These are phyloP conservation scores for Tachina grossa DNA, from an alignment of 2,888 invertebrate species.

Conservation along the genomic window DNA sequence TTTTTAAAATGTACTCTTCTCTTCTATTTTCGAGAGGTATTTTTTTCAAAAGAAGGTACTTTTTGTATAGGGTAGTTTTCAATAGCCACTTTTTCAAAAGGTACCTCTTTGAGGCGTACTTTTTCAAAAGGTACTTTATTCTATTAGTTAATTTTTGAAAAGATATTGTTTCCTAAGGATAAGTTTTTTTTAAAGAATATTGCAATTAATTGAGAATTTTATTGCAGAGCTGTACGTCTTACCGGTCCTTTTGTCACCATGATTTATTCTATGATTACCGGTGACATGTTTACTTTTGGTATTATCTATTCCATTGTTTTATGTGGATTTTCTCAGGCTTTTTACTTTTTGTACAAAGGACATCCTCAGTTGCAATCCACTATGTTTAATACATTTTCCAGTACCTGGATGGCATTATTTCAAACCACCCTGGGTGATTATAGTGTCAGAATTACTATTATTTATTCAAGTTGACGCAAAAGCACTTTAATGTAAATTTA, in stretches of 20 bases:
- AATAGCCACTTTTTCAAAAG: no score
- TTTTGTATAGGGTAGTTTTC: no score
- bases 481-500: neutral
- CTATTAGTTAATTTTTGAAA: neutral
- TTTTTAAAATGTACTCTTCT: no score
- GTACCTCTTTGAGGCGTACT: no score
- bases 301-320: conserved; percentile 98
- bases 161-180: neutral
- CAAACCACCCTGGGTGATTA: conserved; percentile 99
- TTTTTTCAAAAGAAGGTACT: no score
- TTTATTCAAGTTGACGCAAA: neutral
- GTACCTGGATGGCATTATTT: conserved; percentile 98
- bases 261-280: conserved; percentile 99
- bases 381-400: conserved; percentile 92
- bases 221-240: conserved; percentile 91
- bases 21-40: no score
- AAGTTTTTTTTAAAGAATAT: neutral
- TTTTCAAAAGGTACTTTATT: no score
- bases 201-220: neutral
- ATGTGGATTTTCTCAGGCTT: conserved; percentile 97
- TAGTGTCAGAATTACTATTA: conserved; percentile 88
- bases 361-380: conserved; percentile 92
- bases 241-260: conserved; percentile 99
- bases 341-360: conserved; percentile 96
- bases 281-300: conserved; percentile 99